Evolutionary conservation across 2,797 vertebrate species (phyloP), one percentile per base, ranked within the genome.

Genomic region (Tauraco hartlaubi): DNA sequence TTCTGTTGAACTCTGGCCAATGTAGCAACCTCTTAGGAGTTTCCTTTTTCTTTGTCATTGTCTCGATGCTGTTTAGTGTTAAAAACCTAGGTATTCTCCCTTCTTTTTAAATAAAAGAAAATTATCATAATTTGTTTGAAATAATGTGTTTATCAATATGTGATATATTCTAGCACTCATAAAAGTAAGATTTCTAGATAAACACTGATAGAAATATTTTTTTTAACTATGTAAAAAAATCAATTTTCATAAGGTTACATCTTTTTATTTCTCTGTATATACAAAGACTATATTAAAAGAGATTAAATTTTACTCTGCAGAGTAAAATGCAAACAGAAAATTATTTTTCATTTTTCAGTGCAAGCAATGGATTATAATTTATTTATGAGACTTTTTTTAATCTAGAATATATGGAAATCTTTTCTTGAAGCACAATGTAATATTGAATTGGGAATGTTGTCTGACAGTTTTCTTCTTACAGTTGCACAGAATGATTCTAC

Each of bases 351-450:
- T 98, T 99, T 99, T 99, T 98, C 98, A 98, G 97, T 97, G 98
- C 98, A 98, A 98, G 98, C 97, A 97, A 97, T 97, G 97, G 98
- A 99, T 99, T 99, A 99, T 99, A 97, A 99, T 99, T 99, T 99
- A 99, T 99, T 99, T 99, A 99, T 99, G 98, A 99, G 98, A 81
- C 98, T 97, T 98, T 98, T 98, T 98, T 98, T 98, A 98, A 98
- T 98, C 98, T 98, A 97, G 99, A 99, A 98, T 99, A 98, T 99
- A 99, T 99, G 99, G 98, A 99, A 99, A 99, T 99, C 97, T 98
- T 98, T 98, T 99, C 98, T 98, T 98, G 98, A 98, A 98, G 98
- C 96, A 97, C 97, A 98, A 97, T 99, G 97, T 98, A 98, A 98
- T 98, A 98, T 99, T 98, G 97, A 98, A 97, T 98, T 97, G 97